Conservation (phyloP, 2,888 invertebrate genomes). For the Drosophila nr. medialis region DNA sequence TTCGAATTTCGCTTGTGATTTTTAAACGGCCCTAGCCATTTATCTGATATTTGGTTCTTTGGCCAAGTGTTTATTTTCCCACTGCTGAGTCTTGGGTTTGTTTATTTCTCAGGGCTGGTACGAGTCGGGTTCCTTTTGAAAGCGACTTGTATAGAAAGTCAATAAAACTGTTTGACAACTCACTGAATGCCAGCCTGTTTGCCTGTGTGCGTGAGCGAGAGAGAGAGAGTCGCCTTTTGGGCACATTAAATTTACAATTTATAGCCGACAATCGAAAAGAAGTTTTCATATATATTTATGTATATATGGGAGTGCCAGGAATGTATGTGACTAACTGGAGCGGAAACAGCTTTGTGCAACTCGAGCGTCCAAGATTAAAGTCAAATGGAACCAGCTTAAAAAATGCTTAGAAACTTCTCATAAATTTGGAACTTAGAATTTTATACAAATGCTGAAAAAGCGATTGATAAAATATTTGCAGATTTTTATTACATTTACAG, state of each 20-base stretch:
- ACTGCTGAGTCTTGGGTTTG: constrained; percentile 48
- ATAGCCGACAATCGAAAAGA: constrained; percentile 56
- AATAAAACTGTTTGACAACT: constrained; percentile 78
- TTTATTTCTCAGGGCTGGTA: constrained; percentile 46
- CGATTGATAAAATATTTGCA: not conserved
- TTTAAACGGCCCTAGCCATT: constrained; percentile 53
- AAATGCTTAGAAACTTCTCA: constrained; percentile 11
- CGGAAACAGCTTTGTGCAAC: not conserved
- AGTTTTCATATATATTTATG: constrained; percentile 47
- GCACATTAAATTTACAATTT: constrained; percentile 76
- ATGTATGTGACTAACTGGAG: not conserved
- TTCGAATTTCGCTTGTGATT: constrained; percentile 42
- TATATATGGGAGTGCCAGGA: not conserved
- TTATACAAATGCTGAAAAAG: not conserved
- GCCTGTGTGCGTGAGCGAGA: not conserved
- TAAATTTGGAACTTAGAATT: not conserved
- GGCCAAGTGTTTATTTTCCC: constrained; percentile 71
- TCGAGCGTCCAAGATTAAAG: constrained; percentile 14
- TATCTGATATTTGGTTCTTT: constrained; percentile 45
- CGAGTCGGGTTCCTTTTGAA: constrained; percentile 13
- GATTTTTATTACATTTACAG: not conserved
- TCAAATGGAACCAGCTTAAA: not conserved
- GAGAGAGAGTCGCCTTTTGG: constrained; percentile 37
- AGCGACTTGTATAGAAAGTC: constrained; percentile 70
- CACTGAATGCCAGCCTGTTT: constrained; percentile 39